Percentiles rank a stretch among this genome's conserved stretches.
Conservation (phyloP, 2,888 invertebrate species). For the Patella ulyssiponensis region DNA sequence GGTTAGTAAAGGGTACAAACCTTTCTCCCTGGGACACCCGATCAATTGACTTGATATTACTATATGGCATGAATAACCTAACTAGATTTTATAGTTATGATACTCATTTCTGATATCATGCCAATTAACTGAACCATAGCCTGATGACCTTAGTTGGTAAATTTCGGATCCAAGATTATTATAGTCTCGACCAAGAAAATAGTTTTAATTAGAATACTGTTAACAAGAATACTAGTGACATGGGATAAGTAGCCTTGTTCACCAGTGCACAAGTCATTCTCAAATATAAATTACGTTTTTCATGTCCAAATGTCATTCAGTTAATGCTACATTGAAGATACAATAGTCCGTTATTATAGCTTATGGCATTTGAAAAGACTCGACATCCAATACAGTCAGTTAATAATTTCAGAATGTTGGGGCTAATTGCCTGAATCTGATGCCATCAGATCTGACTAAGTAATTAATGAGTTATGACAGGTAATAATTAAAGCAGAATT, state of each 20-base stretch:
- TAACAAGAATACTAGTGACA: no score
- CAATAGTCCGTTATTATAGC: no score
- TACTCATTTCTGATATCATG: constrained; percentile 2
- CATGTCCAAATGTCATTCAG: no score
- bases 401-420: constrained; percentile 1
- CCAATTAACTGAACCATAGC: constrained; percentile 1
- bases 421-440: background rate
- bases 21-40: constrained; percentile 3
- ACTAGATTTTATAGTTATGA: constrained; percentile 8
- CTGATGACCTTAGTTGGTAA: background rate
- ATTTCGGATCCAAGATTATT: no score
- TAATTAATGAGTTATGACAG: constrained; percentile 10
- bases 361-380: constrained; percentile 11
- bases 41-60: constrained; percentile 9
- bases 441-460: background rate
- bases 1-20: constrained; percentile 11
- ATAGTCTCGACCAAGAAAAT: no score
- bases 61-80: constrained; percentile 1
- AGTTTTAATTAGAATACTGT: no score
- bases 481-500: constrained; percentile 8
- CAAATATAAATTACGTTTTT: no score
- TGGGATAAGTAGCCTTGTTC: no score
- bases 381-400: background rate
- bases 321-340: no score
- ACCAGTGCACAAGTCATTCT: no score